Conservation (phyloP, 2,797 vertebrate species). For the Anguilla anguilla region DNA sequence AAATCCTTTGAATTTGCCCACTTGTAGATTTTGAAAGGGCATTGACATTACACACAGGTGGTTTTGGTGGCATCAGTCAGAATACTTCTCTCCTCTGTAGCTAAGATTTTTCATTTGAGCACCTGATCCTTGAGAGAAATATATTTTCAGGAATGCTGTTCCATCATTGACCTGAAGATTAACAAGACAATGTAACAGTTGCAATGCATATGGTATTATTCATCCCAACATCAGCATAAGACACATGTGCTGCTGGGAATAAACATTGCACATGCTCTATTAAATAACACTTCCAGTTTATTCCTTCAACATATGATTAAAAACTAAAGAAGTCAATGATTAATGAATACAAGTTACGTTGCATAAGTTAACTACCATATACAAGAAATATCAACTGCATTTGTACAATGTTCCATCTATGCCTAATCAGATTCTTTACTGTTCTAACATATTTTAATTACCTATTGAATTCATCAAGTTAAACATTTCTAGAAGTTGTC, state of each 20-base stretch:
- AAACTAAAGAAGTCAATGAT: background rate
- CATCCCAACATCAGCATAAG: background rate
- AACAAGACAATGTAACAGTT: background rate
- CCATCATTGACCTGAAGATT: background rate
- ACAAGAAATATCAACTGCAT: background rate
- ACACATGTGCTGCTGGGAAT: background rate
- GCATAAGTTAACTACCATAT: background rate
- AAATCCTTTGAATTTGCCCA: background rate
- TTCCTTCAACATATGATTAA: background rate
- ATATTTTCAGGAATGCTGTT: background rate
- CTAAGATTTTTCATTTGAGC: background rate
- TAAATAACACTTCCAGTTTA: background rate
- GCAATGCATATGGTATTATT: background rate
- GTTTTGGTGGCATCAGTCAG: background rate
- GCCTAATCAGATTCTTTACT: background rate
- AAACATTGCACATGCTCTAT: background rate
- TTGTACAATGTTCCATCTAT: background rate
- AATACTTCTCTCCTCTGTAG: background rate
- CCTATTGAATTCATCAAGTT: background rate
- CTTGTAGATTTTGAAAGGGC: background rate
- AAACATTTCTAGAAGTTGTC: background rate
- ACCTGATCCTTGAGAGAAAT: background rate
- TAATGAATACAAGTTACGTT: background rate
- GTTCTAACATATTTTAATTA: background rate
- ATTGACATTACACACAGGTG: slow-evolving; percentile 1